A percentile compares a stretch with the other conserved stretches of the same genome.
phyloP scores from a whole-genome alignment of 2,797 vertebrate genomes.

The Ptychadena robeensis region DNA sequence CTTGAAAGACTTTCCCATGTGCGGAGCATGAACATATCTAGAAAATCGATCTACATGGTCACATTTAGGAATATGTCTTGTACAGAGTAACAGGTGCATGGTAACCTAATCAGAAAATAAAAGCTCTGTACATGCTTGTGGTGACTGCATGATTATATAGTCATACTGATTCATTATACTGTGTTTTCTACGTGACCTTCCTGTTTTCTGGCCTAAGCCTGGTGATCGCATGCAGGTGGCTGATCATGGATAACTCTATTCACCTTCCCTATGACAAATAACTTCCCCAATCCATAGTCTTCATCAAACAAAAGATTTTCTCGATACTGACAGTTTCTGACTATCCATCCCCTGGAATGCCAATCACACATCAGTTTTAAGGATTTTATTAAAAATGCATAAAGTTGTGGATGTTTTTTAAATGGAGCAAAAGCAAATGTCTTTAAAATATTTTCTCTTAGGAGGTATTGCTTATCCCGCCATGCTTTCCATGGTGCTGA shows the following conservation, averaged over 20 bases:
- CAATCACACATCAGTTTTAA: too few species aligned
- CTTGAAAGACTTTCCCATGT: constrained; percentile 32
- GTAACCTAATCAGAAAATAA: constrained; percentile 3
- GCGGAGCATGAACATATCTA: constrained; percentile 27
- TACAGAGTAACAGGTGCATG: constrained; percentile 36
- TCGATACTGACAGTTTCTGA: too few species aligned
- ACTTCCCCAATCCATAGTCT: too few species aligned
- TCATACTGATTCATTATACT: background rate
- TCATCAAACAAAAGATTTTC: too few species aligned
- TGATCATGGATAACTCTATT: background rate
- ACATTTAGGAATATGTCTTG: constrained; percentile 10
- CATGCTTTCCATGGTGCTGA: too few species aligned
- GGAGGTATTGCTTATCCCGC: too few species aligned
- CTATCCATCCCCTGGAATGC: too few species aligned
- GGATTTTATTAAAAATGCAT: too few species aligned
- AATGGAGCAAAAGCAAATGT: too few species aligned
- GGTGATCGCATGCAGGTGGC: background rate
- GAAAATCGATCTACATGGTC: constrained; percentile 44
- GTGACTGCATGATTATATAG: constrained; percentile 2
- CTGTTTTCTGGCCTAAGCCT: background rate
- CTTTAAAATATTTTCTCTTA: too few species aligned
- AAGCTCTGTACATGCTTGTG: background rate
- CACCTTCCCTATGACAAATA: background rate
- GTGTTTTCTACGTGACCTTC: background rate
- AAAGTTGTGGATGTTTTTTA: too few species aligned